Evolutionary conservation across 2,888 invertebrate species (phyloP), one percentile per base, ranked within the genome.

Genomic region (Perdita meconis): DNA sequence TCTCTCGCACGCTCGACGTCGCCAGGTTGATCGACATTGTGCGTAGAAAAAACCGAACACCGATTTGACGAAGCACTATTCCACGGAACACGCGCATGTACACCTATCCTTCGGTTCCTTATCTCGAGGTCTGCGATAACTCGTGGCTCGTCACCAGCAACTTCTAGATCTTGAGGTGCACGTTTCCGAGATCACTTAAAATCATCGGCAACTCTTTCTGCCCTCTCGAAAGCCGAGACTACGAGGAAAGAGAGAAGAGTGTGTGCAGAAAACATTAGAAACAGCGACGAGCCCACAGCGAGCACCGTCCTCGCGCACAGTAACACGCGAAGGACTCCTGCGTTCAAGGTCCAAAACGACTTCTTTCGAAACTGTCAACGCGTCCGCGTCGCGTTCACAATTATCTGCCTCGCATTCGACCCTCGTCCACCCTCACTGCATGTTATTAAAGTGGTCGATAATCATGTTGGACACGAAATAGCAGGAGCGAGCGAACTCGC

Each of bases 401-500:
- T 53, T 24, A 57, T 34, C 51, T 4, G 22, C 10, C n/a, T 3
- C 42, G 38, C 61, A 73, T 55, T 60, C 44, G 19, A 60, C 55
- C 47, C 72, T 5, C 44, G 34, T 55, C 36, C 10, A n/a, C 30
- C 24, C 19, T 13, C 40, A 30, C n/a, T 13, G 2, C 6, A 44
- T 67, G 22, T 56, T 44, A 30, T 16, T 40, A 42, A 0, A n/a
- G 50, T 34, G 56, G 57, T 74, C 73, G 74, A 73, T 57, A 30
- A 51, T 5, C 60, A 55, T 40, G 40, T 71, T 71, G n/a, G 57
- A 19, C 19, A 22, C n/a, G 38, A 22, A 38, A 50, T 24, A 56
- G 56, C 26, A 34, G 34, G 12, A 57, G 4, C 16, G 12, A 40
- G 26, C 22, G 47, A 8, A 36, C 34, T 5, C 51, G n/a, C 30